Base-by-base conservation (phyloP, 2,888 invertebrate species). In the Eristalis intricaria region DNA sequence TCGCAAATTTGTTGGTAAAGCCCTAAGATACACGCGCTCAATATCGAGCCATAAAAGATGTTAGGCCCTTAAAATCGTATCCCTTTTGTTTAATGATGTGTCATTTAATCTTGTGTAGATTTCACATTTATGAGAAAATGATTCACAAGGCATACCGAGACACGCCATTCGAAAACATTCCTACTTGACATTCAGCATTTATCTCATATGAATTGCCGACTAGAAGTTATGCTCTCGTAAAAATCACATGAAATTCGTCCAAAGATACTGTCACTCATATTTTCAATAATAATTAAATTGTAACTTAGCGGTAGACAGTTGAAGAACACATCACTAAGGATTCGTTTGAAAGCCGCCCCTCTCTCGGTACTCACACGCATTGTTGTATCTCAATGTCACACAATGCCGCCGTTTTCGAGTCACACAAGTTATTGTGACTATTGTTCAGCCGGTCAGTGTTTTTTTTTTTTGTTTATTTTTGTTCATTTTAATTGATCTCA, bases 281-380 rank as follows among this genome's bases (percentile, higher is more conserved):
- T 50, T 50, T 50, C 8, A 50, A 50, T 43, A 1, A 19, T 19
- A 19, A 50, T 50, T 50, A 8, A 50, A 50, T 8, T 50, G 19
- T 8, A 50, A 50, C 43, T n/a, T 15, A 43, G 43, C n/a, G 8
- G 8, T 19, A 50, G 19, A 50, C 50, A 8, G 50, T 50, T 19
- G n/a, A 50, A 19, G 8, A 19, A 50, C 50, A 50, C 50, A 50
- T 8, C 50, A 50, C 19, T 50, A n/a, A 43, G 43, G 43, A 43
- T n/a, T 5, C 15, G 0, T 50, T 19, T 50, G 38, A 40, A 43
- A 43, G 2, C 38, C 15, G 15, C 40, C 32, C 7, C 10, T 5
- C 29, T 5, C 29, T 29, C 29, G 29, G 19, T 66, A 79, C 84
- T 76, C 58, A 85, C 71, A 85, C 71, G 71, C 69, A 82, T 69